Conservation (phyloP, 1,140 invertebrate genomes). For the Zaprionus lachaisei region DNA sequence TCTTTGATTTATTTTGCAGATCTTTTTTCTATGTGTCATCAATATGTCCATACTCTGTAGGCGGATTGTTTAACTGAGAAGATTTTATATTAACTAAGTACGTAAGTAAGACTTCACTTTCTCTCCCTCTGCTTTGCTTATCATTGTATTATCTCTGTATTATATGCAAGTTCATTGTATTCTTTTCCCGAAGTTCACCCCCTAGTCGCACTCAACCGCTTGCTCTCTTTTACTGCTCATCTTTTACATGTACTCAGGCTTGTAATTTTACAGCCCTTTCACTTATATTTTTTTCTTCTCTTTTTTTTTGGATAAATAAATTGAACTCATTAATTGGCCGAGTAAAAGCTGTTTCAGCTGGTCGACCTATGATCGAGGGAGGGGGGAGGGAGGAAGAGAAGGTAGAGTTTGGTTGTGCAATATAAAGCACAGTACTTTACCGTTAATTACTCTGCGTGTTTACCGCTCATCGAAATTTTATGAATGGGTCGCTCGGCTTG, state of each 20-base stretch:
- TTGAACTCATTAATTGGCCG: constrained; percentile 75
- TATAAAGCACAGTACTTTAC: constrained; percentile 72
- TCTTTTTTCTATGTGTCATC: no score
- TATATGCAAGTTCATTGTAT: background rate
- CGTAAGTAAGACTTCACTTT: no score
- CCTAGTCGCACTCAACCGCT: background rate
- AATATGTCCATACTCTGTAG: no score
- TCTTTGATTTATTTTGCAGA: no score
- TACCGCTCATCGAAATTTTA: constrained; percentile 82
- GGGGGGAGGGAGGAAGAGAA: background rate
- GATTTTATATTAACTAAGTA: no score
- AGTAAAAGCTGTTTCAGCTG: constrained; percentile 44
- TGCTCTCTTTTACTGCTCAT: constrained; percentile 37
- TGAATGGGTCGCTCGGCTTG: constrained; percentile 52
- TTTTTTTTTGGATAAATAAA: constrained; percentile 67
- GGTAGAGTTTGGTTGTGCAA: constrained; percentile 8
- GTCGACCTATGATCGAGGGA: background rate
- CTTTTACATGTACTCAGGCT: constrained; percentile 41
- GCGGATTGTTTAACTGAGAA: no score
- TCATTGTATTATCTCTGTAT: no score
- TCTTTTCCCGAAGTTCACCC: background rate
- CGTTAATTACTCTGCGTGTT: constrained; percentile 81
- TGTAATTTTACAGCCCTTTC: constrained; percentile 32
- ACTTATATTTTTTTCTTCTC: constrained; percentile 35
- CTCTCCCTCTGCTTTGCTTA: background rate